These are phyloP conservation scores for Babyrousa celebensis DNA, from an alignment of 2,797 vertebrate genomes.

Conservation along the genomic window DNA sequence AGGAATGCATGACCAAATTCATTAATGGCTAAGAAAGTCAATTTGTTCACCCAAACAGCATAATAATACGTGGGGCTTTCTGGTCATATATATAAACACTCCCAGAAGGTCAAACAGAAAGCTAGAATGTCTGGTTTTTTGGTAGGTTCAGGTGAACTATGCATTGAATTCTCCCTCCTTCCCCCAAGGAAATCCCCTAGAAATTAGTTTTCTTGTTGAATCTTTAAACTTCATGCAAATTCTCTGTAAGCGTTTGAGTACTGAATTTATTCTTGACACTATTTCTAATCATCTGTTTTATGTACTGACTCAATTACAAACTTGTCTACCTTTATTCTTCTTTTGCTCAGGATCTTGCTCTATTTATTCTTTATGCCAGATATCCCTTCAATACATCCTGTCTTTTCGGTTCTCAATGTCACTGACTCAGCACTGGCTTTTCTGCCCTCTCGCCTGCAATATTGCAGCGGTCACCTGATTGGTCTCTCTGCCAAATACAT, in stretches of 20 bases:
- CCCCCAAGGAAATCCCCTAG: not conserved
- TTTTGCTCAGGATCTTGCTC: not conserved
- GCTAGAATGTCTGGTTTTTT: not conserved
- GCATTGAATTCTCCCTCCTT: not conserved
- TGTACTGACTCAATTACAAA: not conserved
- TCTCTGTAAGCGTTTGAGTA: slow-evolving; percentile 3
- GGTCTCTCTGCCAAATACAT: not conserved
- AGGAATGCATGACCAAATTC: slow-evolving; percentile 63
- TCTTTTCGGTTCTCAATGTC: not conserved
- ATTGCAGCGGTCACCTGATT: accelerated
- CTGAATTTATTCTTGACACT: slow-evolving; percentile 20
- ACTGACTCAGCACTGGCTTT: not conserved
- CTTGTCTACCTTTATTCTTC: not conserved
- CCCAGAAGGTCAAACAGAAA: slow-evolving; percentile 67
- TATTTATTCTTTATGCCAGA: not conserved
- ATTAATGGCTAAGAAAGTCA: slow-evolving; percentile 74
- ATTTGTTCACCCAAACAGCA: slow-evolving; percentile 66
- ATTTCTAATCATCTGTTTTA: slow-evolving; percentile 34
- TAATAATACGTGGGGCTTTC: slow-evolving; percentile 10
- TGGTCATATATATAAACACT: not conserved
- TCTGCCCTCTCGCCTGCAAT: not conserved
- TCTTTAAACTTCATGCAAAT: slow-evolving; percentile 52
- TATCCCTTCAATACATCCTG: not conserved
- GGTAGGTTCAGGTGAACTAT: slow-evolving; percentile 52
- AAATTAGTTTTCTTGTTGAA: slow-evolving; percentile 43